Conservation (phyloP, 1,140 invertebrate genomes). For the Piezodorus guildinii region DNA sequence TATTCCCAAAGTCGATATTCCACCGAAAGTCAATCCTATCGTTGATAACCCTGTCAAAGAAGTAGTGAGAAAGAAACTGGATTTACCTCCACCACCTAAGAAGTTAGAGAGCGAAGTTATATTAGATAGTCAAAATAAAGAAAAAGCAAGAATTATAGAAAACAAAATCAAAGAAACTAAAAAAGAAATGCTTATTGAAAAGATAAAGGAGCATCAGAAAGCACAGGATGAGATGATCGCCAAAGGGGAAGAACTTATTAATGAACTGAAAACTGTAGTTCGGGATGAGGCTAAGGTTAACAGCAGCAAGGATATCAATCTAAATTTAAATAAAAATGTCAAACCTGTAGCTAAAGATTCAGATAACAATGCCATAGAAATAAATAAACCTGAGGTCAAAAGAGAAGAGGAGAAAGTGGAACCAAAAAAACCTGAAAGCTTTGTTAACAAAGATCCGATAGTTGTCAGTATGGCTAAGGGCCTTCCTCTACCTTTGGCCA, state of each 20-base stretch:
- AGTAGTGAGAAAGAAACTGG: background rate
- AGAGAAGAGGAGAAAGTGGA: background rate
- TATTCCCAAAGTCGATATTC: background rate
- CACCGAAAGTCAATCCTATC: background rate
- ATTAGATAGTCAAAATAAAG: background rate
- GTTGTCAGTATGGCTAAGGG: constrained; percentile 24
- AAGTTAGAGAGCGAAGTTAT: background rate
- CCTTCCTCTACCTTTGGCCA: constrained; percentile 24
- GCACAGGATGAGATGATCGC: constrained; percentile 1
- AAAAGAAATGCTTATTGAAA: constrained; percentile 13
- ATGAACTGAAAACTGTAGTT: background rate
- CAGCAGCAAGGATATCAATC: constrained; percentile 12
- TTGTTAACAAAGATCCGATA: constrained; percentile 7
- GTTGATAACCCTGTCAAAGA: background rate
- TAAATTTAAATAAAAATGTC: constrained; percentile 5
- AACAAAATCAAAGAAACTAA: constrained; percentile 13
- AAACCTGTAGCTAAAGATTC: constrained; percentile 33
- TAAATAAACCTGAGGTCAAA: background rate
- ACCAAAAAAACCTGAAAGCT: background rate
- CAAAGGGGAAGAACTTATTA: background rate
- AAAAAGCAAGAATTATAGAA: background rate
- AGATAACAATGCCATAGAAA: constrained; percentile 1
- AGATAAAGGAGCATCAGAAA: constrained; percentile 8
- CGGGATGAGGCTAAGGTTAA: background rate
- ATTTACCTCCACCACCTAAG: background rate